Evolutionary conservation across 2,888 invertebrate species (phyloP).

Genomic region (Agrilus mali): DNA sequence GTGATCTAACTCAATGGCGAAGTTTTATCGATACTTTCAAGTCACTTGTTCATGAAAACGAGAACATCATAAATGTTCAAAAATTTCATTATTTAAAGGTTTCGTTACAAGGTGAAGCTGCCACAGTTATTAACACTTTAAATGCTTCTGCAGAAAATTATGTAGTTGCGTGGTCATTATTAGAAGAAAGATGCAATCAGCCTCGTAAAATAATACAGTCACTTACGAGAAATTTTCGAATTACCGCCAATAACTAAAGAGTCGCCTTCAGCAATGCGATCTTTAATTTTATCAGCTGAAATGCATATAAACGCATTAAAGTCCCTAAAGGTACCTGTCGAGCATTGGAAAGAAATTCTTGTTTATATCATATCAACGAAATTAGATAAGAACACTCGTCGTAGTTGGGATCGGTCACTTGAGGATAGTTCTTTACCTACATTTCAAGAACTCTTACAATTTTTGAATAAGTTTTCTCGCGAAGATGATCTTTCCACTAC

Average conservation of each 20-base stretch:
- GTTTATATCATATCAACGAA: not conserved
- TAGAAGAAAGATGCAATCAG: conserved; percentile 7
- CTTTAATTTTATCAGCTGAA: conserved; percentile 2
- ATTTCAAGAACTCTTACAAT: too few relatives aligned
- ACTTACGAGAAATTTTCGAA: conserved; percentile 6
- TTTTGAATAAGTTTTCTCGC: too few relatives aligned
- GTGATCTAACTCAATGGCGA: conserved; percentile 1
- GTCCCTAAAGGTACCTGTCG: conserved; percentile 4
- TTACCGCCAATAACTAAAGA: conserved; percentile 2
- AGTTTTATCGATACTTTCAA: conserved; percentile 4
- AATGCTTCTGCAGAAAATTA: conserved; percentile 6
- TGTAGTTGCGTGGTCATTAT: conserved; percentile 5
- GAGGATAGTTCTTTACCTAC: too few relatives aligned
- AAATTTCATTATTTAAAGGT: conserved; percentile 7
- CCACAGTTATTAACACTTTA: conserved; percentile 6
- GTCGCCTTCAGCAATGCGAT: conserved; percentile 3
- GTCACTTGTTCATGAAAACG: conserved; percentile 3
- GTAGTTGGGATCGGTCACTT: not conserved
- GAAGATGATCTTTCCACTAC: too few relatives aligned
- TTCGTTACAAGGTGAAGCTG: conserved; percentile 5
- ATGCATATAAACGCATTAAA: conserved; percentile 6
- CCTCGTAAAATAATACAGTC: conserved; percentile 6
- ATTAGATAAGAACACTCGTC: conserved; percentile 4
- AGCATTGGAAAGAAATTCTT: conserved; percentile 6
- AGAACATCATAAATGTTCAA: conserved; percentile 1